Percentiles rank a stretch among this genome's conserved stretches.
These are phyloP conservation scores for Bufotes viridis DNA, from an alignment of 2,797 vertebrate species.

Conservation along the genomic window DNA sequence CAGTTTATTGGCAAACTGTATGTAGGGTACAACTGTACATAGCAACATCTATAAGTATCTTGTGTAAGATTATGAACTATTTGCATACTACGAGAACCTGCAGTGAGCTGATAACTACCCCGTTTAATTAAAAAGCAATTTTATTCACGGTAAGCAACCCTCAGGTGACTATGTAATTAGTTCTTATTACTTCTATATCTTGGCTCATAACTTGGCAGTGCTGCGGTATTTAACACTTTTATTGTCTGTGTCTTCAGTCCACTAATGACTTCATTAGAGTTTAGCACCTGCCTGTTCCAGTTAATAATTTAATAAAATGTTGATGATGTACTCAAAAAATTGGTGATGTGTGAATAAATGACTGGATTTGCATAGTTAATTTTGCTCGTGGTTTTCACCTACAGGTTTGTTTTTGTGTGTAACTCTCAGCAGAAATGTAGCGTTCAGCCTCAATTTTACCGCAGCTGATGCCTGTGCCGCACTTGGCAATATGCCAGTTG, in stretches of 20 bases:
- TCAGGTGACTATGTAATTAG: neutral
- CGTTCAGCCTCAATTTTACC: too few relatives aligned
- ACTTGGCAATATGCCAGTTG: too few relatives aligned
- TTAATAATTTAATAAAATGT: neutral
- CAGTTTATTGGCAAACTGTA: too few relatives aligned
- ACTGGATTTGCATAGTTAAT: neutral
- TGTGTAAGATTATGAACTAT: too few relatives aligned
- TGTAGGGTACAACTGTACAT: too few relatives aligned
- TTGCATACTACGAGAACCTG: neutral
- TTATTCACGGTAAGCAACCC: neutral
- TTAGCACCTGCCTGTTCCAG: neutral
- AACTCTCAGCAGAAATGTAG: too few relatives aligned
- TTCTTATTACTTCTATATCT: conserved; percentile 7
- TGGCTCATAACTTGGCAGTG: neutral
- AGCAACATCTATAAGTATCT: too few relatives aligned
- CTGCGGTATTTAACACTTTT: neutral
- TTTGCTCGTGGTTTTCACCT: neutral
- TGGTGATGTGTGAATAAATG: neutral
- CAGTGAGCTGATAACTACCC: conserved; percentile 1
- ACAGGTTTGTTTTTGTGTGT: neutral
- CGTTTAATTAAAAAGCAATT: conserved; percentile 29
- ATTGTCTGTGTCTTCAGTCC: conserved; percentile 1
- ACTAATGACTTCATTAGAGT: neutral
- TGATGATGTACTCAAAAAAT: neutral
- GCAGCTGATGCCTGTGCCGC: too few relatives aligned